Evolutionary conservation across 2,797 vertebrate species (phyloP).

Genomic region (Myiothlypis coronata): DNA sequence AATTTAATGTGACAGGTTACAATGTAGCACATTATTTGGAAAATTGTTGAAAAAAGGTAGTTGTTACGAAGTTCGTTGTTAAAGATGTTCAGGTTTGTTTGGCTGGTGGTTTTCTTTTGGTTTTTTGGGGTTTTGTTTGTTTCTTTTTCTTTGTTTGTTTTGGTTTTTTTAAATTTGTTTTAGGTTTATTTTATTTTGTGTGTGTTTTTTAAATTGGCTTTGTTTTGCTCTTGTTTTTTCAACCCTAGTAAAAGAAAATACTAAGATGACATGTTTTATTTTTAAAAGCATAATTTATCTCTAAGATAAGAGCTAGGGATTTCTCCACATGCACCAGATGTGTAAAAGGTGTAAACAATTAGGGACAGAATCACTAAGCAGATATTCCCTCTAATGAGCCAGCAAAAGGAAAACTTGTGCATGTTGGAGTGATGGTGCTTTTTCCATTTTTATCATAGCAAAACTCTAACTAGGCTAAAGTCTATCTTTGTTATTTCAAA

Average conservation of each 20-base stretch:
- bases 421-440: not conserved
- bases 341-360: not conserved
- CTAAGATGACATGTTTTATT: not conserved
- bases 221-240: not conserved
- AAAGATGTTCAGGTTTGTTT: not conserved
- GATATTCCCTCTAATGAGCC: not conserved
- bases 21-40: slow-evolving; percentile 22
- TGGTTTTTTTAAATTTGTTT: not conserved
- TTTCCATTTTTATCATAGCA: not conserved
- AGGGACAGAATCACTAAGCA: not conserved
- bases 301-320: not conserved
- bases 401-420: not conserved
- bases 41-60: not conserved
- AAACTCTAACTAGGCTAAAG: not conserved
- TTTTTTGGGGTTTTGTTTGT: not conserved
- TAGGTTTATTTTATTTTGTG: not conserved
- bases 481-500: not conserved
- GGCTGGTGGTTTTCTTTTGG: not conserved
- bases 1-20: slow-evolving; percentile 24
- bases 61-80: not conserved
- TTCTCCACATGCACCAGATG: not conserved
- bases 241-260: not conserved
- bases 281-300: not conserved
- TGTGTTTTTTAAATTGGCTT: fast-evolving
- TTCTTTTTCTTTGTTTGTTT: not conserved